Evolutionary conservation across 2,888 invertebrate genomes (phyloP).

Genomic region (Troides helena): DNA sequence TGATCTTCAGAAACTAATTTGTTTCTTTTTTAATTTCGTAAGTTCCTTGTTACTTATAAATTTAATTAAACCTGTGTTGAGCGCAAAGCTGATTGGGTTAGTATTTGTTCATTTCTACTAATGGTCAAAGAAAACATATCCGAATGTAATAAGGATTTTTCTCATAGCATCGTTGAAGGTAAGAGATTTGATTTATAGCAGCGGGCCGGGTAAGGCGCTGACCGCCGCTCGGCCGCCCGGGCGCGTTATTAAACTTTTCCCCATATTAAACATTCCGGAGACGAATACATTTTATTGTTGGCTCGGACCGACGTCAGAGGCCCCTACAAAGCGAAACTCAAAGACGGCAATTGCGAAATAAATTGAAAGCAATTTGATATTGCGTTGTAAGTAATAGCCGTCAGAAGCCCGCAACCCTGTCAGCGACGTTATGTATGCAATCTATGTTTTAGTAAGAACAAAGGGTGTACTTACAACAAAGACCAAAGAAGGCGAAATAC

Average conservation of each 20-base stretch:
- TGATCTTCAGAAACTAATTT: too few species aligned
- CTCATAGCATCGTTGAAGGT: slow-evolving; percentile 67
- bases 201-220: slow-evolving; percentile 62
- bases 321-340: slow-evolving; percentile 80
- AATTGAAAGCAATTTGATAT: slow-evolving; percentile 81
- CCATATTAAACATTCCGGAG: slow-evolving; percentile 82
- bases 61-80: background rate
- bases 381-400: slow-evolving; percentile 80
- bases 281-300: slow-evolving; percentile 82
- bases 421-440: slow-evolving; percentile 72
- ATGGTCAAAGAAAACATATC: slow-evolving; percentile 60
- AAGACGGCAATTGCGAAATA: slow-evolving; percentile 81
- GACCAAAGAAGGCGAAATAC: background rate
- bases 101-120: slow-evolving; percentile 40
- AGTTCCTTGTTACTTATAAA: background rate
- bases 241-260: slow-evolving; percentile 82
- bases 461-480: slow-evolving; percentile 55
- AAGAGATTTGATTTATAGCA: slow-evolving; percentile 79
- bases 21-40: background rate
- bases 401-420: slow-evolving; percentile 69
- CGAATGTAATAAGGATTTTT: slow-evolving; percentile 76
- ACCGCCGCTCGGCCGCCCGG: slow-evolving; percentile 63
- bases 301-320: slow-evolving; percentile 80
- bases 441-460: slow-evolving; percentile 50
- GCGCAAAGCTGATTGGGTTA: background rate